Conservation (phyloP, 2,888 invertebrate genomes). For the Heliconius sara region DNA sequence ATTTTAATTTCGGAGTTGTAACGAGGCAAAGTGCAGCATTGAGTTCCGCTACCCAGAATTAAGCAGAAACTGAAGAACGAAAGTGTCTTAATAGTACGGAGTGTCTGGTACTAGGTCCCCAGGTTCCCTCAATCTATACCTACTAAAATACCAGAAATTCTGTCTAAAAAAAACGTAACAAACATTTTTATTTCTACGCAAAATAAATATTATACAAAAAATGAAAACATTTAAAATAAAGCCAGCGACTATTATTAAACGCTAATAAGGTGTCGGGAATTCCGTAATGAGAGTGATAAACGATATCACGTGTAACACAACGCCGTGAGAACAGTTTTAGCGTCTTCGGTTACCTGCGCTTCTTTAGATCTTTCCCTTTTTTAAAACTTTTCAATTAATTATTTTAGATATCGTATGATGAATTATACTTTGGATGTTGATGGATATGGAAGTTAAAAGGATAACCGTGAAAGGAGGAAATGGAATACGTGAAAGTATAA, state of each 20-base stretch:
- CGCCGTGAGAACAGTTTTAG: conserved; percentile 71
- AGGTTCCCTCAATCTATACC: no score
- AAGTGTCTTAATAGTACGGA: no score
- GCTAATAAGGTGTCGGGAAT: conserved; percentile 54
- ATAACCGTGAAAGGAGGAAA: not conserved
- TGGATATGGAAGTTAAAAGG: not conserved
- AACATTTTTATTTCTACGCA: not conserved
- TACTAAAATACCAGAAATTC: no score
- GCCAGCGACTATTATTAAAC: not conserved
- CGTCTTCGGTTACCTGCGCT: conserved; percentile 61
- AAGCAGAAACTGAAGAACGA: no score
- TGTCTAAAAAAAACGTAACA: not conserved
- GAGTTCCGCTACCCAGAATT: no score
- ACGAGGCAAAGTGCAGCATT: no score
- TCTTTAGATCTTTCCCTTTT: conserved; percentile 35
- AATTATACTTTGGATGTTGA: conserved; percentile 14
- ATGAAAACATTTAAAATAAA: not conserved
- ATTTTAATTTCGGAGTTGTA: no score
- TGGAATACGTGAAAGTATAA: not conserved
- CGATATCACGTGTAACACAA: conserved; percentile 68
- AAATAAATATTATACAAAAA: not conserved
- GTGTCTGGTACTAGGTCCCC: no score
- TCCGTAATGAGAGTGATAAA: conserved; percentile 71
- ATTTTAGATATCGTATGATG: conserved; percentile 31
- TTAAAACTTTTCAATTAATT: conserved; percentile 34